These are phyloP conservation scores for Drosophila anceps DNA, from an alignment of 2,888 invertebrate species.

Conservation along the genomic window DNA sequence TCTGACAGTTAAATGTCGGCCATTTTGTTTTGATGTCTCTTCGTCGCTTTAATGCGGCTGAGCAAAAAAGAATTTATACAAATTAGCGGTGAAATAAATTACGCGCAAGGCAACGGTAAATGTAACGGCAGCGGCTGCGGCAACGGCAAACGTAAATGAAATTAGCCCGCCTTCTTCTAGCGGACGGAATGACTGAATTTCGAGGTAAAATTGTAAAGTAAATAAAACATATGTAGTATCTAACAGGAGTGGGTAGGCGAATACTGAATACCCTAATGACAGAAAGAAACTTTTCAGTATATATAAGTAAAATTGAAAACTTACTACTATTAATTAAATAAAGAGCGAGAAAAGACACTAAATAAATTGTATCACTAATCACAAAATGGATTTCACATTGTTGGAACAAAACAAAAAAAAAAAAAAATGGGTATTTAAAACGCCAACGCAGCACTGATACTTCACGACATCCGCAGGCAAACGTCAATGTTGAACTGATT, in stretches of 20 bases:
- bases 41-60: constrained; percentile 54
- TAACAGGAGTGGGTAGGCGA: neutral
- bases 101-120: constrained; percentile 35
- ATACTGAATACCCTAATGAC: constrained; percentile 2
- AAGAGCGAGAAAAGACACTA: too few relatives aligned
- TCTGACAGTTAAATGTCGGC: constrained; percentile 43
- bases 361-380: too few relatives aligned
- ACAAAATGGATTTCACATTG: too few relatives aligned
- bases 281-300: neutral
- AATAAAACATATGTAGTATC: constrained; percentile 41
- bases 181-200: constrained; percentile 24
- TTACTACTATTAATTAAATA: too few relatives aligned
- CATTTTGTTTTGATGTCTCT: constrained; percentile 58
- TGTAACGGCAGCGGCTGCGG: constrained; percentile 2
- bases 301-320: neutral
- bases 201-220: constrained; percentile 44
- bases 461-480: neutral
- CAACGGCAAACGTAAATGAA: constrained; percentile 57
- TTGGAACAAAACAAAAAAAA: too few relatives aligned
- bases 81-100: constrained; percentile 78
- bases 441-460: neutral
- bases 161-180: constrained; percentile 51
- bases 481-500: neutral
- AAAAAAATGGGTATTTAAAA: neutral
- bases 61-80: constrained; percentile 68